These are phyloP conservation scores for Drosophila picticornis DNA, from an alignment of 2,888 invertebrate species.

Conservation along the genomic window DNA sequence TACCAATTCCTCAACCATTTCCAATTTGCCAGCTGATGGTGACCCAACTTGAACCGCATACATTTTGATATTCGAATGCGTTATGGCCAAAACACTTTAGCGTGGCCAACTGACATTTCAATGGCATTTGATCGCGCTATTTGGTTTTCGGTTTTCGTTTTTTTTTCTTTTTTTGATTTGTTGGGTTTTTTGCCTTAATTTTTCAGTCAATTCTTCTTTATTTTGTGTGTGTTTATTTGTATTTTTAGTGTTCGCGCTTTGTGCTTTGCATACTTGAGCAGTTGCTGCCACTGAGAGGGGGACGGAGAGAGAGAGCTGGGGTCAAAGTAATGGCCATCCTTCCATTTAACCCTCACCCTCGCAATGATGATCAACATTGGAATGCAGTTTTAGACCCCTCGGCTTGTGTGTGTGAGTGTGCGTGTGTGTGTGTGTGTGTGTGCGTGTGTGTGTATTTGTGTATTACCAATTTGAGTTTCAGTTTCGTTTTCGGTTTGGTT, in stretches of 20 bases:
- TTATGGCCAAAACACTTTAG: conserved; percentile 22
- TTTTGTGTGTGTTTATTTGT: not conserved
- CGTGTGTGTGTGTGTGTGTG: too few relatives aligned
- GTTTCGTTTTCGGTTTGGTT: conserved; percentile 31
- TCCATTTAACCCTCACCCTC: conserved; percentile 49
- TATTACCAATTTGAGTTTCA: conserved; percentile 27
- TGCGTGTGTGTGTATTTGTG: too few relatives aligned
- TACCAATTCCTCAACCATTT: conserved; percentile 22
- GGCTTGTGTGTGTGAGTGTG: conserved; percentile 7
- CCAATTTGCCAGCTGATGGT: conserved; percentile 34
- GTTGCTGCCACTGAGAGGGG: not conserved
- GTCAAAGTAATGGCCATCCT: conserved; percentile 39
- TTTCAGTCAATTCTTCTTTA: conserved; percentile 18
- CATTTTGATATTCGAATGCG: conserved; percentile 22
- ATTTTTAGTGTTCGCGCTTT: conserved; percentile 26
- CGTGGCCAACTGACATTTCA: conserved; percentile 54
- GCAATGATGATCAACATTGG: conserved; percentile 46
- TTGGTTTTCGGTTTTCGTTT: conserved; percentile 15
- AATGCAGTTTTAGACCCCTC: conserved; percentile 58
- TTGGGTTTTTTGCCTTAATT: conserved; percentile 33
- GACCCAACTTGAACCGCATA: conserved; percentile 41
- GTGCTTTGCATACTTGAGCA: conserved; percentile 62
- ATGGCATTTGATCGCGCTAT: conserved; percentile 62
- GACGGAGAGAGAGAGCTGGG: conserved; percentile 2
- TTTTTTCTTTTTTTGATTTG: not conserved